Percentiles rank a stretch among this genome's conserved stretches.
Conservation (phyloP, 2,113 vertebrate genomes). For the Bubalus kerabau region DNA sequence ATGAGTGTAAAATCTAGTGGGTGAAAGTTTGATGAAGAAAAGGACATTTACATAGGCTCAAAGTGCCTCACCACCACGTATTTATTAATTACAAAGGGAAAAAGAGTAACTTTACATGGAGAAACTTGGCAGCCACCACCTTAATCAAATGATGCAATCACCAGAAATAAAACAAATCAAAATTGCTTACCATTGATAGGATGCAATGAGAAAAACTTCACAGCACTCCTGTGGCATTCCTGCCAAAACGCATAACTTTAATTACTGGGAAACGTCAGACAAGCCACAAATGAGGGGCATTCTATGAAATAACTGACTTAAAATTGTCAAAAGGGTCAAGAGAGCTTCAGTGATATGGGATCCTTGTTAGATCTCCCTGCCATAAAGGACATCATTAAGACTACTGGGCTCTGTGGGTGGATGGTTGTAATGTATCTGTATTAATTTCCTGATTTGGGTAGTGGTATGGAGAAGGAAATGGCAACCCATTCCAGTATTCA, state of each 20-base stretch:
- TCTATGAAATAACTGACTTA: neutral
- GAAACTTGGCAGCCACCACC: neutral
- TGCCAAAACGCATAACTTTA: neutral
- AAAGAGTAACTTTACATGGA: neutral
- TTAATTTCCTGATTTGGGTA: neutral
- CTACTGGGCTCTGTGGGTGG: neutral
- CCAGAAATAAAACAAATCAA: neutral
- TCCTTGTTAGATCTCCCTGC: neutral
- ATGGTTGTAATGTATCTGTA: fast-evolving
- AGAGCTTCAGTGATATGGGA: fast-evolving
- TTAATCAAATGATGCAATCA: neutral
- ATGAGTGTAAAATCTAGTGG: neutral
- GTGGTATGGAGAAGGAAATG: no score
- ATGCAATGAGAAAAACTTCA: neutral
- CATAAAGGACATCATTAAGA: neutral
- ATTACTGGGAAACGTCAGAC: neutral
- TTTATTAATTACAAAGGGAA: neutral
- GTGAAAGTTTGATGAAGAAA: neutral
- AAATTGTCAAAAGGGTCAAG: neutral
- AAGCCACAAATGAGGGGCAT: neutral
- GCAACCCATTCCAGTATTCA: no score
- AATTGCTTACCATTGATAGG: fast-evolving
- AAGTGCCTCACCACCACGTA: neutral
- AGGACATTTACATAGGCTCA: neutral
- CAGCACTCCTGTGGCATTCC: neutral